Evolutionary conservation across 2,113 vertebrate genomes (phyloP), one percentile per base, ranked within the genome.

Genomic region (Cebidichthys violaceus): DNA sequence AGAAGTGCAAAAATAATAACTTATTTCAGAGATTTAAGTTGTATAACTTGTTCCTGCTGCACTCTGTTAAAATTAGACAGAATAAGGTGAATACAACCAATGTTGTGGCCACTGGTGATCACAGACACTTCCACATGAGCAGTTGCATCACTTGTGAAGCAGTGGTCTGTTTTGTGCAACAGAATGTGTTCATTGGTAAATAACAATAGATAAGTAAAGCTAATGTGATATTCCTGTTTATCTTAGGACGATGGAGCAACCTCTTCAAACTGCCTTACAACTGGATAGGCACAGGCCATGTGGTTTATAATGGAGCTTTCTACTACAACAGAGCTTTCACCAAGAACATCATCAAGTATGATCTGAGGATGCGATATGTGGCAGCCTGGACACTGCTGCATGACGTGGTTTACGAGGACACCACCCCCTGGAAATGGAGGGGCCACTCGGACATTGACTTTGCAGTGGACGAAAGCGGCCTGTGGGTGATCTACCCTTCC

Each of bases 301-400:
- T 99, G 88, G 97, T 99, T 27, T 99, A 96, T 91, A 96, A 93
- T 2, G 97, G 98, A 0, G 96, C 97, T 59, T 99, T 99, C 91
- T 99, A 97, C 94, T 99, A 99, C 94, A 99, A 99, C 95, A 95
- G 98, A 0, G 98, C 98, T 89, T 99, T 99, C 95, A 99, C 98
- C 92, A 98, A 97, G 93, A 99, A 99, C 94, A 98, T 99, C 92
- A 99, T 99, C 92, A 99, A 98, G 90, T 99, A 99, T 0, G 97
- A 99, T 87, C 94, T 99, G 92, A 95, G 93, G 75, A 96, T 97
- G 95, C 96, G 98, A 24, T 98, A 96, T 0, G 98, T 99, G 86
- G 97, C 97, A 0, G 96, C 96, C 79, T 99, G 98, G 98, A 96
- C 98, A 0, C 94, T 96, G 79, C 95, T 99, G 66, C 98, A 97